Conservation (phyloP, 2,888 invertebrate species). For the Drosophila monieri region DNA sequence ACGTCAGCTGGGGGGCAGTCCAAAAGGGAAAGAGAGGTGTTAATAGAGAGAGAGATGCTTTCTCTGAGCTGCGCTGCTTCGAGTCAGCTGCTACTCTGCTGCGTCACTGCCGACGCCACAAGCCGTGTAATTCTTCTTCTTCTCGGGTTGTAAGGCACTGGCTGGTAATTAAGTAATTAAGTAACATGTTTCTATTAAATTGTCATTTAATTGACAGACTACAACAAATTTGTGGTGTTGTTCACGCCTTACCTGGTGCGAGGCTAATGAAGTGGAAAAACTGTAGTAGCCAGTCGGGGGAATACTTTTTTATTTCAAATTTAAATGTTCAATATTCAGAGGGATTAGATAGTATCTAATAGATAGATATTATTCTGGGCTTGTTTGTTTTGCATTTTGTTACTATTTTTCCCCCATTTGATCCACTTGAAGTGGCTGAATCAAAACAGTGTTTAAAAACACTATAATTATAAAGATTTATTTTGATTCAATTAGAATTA, state of each 20-base stretch:
- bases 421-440: not conserved
- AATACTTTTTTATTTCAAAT: not conserved
- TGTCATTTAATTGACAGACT: constrained; percentile 10
- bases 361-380: too few relatives aligned
- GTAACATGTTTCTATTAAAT: constrained; percentile 9
- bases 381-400: not conserved
- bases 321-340: not conserved
- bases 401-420: not conserved
- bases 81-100: not conserved
- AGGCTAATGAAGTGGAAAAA: constrained; percentile 3
- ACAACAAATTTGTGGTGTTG: not conserved
- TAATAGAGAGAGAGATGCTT: not conserved
- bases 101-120: not conserved
- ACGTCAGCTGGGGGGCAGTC: not conserved
- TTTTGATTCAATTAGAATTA: too few relatives aligned
- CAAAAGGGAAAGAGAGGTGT: not conserved
- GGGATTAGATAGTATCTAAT: not conserved
- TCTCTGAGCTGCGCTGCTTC: not conserved
- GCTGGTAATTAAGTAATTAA: not conserved
- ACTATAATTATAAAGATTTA: too few relatives aligned
- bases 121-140: not conserved
- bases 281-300: not conserved
- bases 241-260: not conserved
- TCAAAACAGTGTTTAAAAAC: not conserved
- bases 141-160: not conserved